Evolutionary conservation across 2,113 vertebrate genomes (phyloP), one percentile per base, ranked within the genome.

Genomic region (Cisticola juncidis): DNA sequence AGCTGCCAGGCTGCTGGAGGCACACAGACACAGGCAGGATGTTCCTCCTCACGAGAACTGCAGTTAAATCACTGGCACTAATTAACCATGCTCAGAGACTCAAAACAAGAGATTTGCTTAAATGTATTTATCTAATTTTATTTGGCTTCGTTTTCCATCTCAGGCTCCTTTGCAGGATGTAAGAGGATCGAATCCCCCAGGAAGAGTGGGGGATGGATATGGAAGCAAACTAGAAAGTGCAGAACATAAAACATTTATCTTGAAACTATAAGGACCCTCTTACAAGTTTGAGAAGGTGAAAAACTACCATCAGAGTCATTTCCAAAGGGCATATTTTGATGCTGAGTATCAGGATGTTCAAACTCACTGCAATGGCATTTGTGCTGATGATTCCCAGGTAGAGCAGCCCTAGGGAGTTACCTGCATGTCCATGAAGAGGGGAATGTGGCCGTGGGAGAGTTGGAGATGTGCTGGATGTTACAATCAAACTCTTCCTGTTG

Each of bases 401-500:
- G 36, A 36, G 51, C 70, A 78, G 70, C 5, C 66, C 51, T 7
- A 25, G 24, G 56, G 40, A 84, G 94, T 98, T 98, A 99, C 99
- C 99, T 98, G 99, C 96, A 9, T 99, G 99, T 87, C 99, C 99
- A 81, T 99, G 99, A 73, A 99, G 99, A 86, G 99, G 99, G 18
- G 99, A 99, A 95, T 99, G 99, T 5, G 99, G 99, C 29, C 99
- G 97, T 0, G 99, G 99, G 38, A 99, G 98, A 44, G 99, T 99
- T n/a, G 99, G 99, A 73, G 99, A 99, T 25, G 99, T 99, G 97
- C 98, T 99, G 92, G 99, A 99, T 26, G 99, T 99, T 97, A 99
- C 99, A 18, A 99, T 99, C 97, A 99, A 98, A 91, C 99, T 99
- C 98, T 99, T 99, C 82, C 99, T 98, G 98, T 99, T 99, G 98